phyloP scores from a whole-genome alignment of 2,888 invertebrate genomes.

The Artemia sinica region DNA sequence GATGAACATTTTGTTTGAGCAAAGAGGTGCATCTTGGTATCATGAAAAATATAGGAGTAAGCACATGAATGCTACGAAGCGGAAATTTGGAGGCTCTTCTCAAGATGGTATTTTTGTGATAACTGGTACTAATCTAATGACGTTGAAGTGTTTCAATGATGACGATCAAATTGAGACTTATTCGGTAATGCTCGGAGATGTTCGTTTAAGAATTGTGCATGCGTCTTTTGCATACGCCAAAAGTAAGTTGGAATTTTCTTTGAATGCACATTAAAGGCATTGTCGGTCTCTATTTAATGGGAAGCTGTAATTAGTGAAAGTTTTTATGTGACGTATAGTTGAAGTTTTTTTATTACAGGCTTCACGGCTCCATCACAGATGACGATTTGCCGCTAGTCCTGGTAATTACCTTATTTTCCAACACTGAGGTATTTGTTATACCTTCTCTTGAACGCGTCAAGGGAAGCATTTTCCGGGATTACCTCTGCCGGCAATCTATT shows the following conservation, averaged over 20 bases:
- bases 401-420: no score
- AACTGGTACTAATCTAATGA: constrained; percentile 19
- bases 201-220: not conserved
- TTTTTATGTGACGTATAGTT: no score
- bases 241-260: not conserved
- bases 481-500: no score
- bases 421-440: no score
- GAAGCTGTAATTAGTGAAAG: no score
- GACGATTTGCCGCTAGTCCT: no score
- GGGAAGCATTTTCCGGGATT: no score
- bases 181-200: not conserved
- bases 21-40: constrained; percentile 14
- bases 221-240: not conserved
- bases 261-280: not conserved
- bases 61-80: constrained; percentile 19
- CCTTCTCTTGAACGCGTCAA: no score
- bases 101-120: constrained; percentile 20
- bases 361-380: no score
- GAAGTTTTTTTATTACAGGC: no score
- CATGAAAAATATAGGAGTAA: constrained; percentile 18
- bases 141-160: constrained; percentile 1
- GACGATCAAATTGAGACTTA: not conserved
- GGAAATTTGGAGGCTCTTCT: constrained; percentile 21
- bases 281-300: no score
- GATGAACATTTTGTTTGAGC: not conserved